Evolutionary conservation across 2,888 invertebrate species (phyloP), one percentile per base, ranked within the genome.

Genomic region (Celastrina argiolus): DNA sequence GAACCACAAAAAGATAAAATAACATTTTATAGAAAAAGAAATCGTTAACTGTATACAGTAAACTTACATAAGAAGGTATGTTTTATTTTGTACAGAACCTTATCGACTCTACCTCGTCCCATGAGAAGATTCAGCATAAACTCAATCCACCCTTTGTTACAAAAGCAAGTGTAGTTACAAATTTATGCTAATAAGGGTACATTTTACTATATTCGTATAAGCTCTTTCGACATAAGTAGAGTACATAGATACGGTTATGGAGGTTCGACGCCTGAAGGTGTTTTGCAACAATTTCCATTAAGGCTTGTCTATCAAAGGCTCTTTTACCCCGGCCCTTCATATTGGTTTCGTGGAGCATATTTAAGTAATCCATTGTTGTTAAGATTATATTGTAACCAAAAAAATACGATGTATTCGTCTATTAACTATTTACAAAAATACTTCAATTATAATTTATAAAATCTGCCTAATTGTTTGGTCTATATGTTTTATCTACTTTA

Each of bases 231-330:
- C 22, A 5, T 51, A 51, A 12, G 5, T 5, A 51, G 12, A 36
- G 12, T 10, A 36, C 36, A 12, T 51, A 26, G 51, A 51, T 51
- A 51, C 26, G 18, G 51, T 22, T 22, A 10, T 12, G 51, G 51
- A 51, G 51, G 51, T 26, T 51, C 26, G 5, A 51, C 51, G 51
- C 51, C 51, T 51, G 10, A 22, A 22, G 51, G 51, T 26, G 22
- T 51, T 51, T 51, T 51, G 10, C 22, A 51, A 51, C 51, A 51
- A 51, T 26, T 22, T 51, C 51, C 51, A 51, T 51, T 51, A 51
- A 51, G 51, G 22, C 51, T 26, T 51, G 51, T 51, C 51, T 51
- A 51, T 51, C 51, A 51, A 14, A 51, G 22, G 51, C 51, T 51
- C 51, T 51, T 22, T 22, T 22, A 4, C 16, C 18, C 22, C 51